Base-by-base conservation (phyloP, 2,797 vertebrate genomes). In the Podargus strigoides region DNA sequence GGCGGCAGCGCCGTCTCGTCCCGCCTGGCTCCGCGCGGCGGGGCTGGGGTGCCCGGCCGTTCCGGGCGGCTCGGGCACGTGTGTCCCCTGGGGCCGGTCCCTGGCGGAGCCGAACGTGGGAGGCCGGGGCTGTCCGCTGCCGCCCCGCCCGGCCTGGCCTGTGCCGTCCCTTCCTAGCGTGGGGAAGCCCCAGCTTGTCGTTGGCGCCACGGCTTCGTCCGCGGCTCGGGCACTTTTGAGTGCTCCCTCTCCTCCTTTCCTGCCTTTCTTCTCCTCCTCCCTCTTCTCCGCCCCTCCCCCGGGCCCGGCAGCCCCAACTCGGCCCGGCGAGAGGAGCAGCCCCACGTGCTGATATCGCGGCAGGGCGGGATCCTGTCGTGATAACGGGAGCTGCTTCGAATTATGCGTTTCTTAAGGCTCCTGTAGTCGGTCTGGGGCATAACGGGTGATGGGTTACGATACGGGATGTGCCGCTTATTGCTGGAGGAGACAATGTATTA, bases 321-420 rank as follows among this genome's bases (percentile, higher is more conserved):
- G 56, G 74, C 44, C 49, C 20, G 63, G 50, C 34, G 6, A 4
- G 28, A 32, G 36, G 14, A 5, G 58, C 6, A 2, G 63, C 32
- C 79, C 41, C 90, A 80, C 92, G 96, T 87, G 92, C 69, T 56
- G 3, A 0, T 78, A 2, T 64, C 63, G 82, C 39, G 60, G 60
- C 30, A 1, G 49, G 83, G 44, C 42, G 70, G 66, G 60, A 41
- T 66, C 36, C 15, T 10, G 0, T 8, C 68, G 68, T 14, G 90
- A 41, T 73, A 87, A 22, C 69, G 78, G 60, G 36, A 17, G 15
- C 67, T 41, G 0, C 44, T 10, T 6, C 26, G 37, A 6, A 5
- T 4, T 23, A 7, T 1, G 59, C n/a, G 0, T 55, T 50, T 28
- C 52, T 69, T 20, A 3, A 7, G 52, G 17, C 24, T 30, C 17